Percentiles rank a stretch among this genome's conserved stretches.
Evolutionary conservation across 2,888 invertebrate genomes (phyloP).

Genomic region (Drosophila bunnanda): DNA sequence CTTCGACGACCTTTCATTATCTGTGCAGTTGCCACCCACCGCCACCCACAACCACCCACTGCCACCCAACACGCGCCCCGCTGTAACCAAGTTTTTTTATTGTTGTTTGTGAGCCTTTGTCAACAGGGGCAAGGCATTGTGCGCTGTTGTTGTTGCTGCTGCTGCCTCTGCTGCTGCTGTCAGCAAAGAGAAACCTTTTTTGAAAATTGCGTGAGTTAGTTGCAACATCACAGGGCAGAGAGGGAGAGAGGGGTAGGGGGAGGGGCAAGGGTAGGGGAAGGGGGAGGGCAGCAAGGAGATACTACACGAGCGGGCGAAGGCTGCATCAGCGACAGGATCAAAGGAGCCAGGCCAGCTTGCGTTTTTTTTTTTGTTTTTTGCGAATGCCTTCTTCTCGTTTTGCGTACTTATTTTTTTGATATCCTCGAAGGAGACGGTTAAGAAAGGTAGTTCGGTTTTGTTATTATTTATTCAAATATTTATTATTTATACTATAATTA

Average conservation of each 20-base stretch:
- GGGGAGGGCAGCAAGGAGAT: neutral
- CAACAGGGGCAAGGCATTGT: constrained; percentile 40
- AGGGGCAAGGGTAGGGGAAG: neutral
- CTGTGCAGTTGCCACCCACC: constrained; percentile 29
- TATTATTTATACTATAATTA: neutral
- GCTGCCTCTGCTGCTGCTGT: constrained; percentile 18
- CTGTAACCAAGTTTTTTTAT: constrained; percentile 31
- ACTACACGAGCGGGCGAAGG: constrained; percentile 18
- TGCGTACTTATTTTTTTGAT: constrained; percentile 10
- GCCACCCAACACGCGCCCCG: neutral
- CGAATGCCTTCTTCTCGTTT: neutral
- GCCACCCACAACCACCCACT: neutral
- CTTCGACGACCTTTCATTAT: constrained; percentile 82
- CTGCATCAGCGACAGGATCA: constrained; percentile 68
- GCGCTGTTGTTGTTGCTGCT: constrained; percentile 12
- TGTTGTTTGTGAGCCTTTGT: constrained; percentile 44
- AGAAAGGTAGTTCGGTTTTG: neutral
- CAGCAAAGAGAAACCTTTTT: constrained; percentile 55
- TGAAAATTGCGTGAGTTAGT: constrained; percentile 78
- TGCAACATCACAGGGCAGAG: constrained; percentile 38
- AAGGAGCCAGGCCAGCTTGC: constrained; percentile 58
- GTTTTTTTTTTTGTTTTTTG: constrained; percentile 8
- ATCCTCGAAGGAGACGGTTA: neutral
- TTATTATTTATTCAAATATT: neutral
- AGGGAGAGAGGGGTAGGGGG: neutral